phyloP scores from a whole-genome alignment of 92 coral and sea anemone species.

The Heliopora coerulea region DNA sequence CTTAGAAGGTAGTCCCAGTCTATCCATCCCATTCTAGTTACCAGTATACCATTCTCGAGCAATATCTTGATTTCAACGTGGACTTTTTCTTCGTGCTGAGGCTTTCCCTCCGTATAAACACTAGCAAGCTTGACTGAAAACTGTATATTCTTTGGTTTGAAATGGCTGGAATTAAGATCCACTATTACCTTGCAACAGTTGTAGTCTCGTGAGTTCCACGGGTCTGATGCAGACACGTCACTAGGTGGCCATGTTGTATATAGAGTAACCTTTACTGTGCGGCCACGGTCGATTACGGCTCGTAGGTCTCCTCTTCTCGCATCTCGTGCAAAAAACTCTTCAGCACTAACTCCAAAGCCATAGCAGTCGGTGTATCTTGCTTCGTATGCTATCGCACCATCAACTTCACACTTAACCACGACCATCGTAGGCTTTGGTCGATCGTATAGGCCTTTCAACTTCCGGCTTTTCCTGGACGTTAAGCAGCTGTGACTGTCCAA shows the following conservation, averaged over 20 bases:
- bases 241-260: neutral
- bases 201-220: neutral
- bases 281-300: neutral
- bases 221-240: neutral
- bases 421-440: neutral
- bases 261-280: neutral
- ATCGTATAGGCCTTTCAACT: neutral
- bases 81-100: neutral
- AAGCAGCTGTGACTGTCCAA: neutral
- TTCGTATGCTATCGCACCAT: neutral
- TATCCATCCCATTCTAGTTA: neutral
- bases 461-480: neutral
- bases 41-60: neutral
- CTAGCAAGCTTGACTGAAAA: neutral
- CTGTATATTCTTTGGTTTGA: neutral
- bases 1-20: neutral
- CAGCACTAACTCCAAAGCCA: neutral
- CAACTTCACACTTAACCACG: neutral
- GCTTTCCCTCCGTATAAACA: neutral
- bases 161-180: neutral
- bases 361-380: constrained; percentile 5
- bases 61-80: neutral
- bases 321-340: neutral
- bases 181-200: neutral
- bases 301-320: neutral